Evolutionary conservation across 2,888 invertebrate species (phyloP).

Genomic region (Acholoe squamosa): DNA sequence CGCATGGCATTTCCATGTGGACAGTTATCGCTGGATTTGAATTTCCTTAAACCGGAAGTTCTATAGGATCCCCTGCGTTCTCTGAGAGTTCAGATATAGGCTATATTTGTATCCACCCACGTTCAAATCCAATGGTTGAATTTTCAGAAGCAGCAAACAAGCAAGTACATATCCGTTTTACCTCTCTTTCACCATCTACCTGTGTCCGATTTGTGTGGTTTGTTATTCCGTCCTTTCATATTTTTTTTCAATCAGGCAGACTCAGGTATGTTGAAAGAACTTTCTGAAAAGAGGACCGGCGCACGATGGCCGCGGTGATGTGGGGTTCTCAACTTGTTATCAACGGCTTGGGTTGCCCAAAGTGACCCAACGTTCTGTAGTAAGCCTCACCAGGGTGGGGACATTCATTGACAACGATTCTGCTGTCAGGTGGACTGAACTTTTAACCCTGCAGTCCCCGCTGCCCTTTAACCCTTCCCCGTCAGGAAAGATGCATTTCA

Average conservation of each 20-base stretch:
- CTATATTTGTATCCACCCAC: conserved; percentile 3
- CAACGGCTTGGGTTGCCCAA: conserved; percentile 21
- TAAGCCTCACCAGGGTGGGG: background rate
- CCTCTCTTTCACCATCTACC: background rate
- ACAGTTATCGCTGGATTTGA: too few species aligned
- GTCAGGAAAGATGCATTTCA: conserved; percentile 44
- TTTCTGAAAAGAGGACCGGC: conserved; percentile 14
- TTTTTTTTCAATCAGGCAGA: background rate
- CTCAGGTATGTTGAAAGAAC: background rate
- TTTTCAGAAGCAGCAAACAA: background rate
- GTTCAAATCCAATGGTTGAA: background rate
- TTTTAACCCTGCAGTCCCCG: background rate
- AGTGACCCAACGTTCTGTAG: conserved; percentile 31
- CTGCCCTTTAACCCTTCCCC: conserved; percentile 1
- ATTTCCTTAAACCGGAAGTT: background rate
- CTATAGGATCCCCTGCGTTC: background rate
- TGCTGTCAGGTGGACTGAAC: conserved; percentile 15
- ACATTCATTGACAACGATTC: conserved; percentile 14
- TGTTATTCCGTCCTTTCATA: conserved; percentile 41
- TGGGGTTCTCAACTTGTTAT: conserved; percentile 34
- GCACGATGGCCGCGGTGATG: background rate
- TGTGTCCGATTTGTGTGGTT: background rate
- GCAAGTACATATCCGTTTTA: background rate
- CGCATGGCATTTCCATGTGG: too few species aligned
- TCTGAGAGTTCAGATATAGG: background rate